Evolutionary conservation across 1,140 invertebrate genomes (phyloP).

Genomic region (Bombus sylvicola): DNA sequence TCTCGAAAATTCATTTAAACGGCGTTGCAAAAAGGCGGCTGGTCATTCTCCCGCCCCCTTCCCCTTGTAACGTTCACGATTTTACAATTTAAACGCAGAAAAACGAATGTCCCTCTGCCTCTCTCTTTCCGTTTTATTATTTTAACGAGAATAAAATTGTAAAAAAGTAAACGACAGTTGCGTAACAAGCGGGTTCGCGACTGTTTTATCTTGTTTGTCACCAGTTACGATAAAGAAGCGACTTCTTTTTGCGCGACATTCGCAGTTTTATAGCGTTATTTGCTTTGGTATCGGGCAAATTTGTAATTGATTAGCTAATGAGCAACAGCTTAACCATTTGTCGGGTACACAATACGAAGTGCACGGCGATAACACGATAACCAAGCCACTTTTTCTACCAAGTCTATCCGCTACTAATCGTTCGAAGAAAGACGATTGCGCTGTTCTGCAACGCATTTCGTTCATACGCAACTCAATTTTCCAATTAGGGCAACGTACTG

Average conservation of each 20-base stretch:
- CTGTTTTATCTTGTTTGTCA: conserved; percentile 47
- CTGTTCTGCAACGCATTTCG: conserved; percentile 8
- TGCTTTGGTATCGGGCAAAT: conserved; percentile 32
- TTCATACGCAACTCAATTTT: neutral
- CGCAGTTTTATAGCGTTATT: conserved; percentile 29
- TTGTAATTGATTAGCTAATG: conserved; percentile 53
- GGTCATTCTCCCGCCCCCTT: neutral
- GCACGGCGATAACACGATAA: conserved; percentile 23
- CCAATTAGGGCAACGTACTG: neutral
- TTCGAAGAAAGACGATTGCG: conserved; percentile 18
- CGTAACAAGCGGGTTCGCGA: neutral
- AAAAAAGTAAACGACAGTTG: neutral
- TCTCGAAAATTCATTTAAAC: neutral
- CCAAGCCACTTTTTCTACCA: neutral
- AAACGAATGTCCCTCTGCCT: neutral
- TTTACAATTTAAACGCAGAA: neutral
- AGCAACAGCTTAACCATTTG: conserved; percentile 10
- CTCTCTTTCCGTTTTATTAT: neutral
- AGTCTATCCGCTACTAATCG: conserved; percentile 3
- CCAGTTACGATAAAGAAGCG: neutral
- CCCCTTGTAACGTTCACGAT: neutral
- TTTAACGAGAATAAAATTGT: neutral
- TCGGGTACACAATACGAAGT: conserved; percentile 24
- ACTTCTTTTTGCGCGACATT: conserved; percentile 12
- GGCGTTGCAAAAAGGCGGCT: too few species aligned